phyloP scores from a whole-genome alignment of 1,140 invertebrate species.

The Ctenoplectra terminalis region DNA sequence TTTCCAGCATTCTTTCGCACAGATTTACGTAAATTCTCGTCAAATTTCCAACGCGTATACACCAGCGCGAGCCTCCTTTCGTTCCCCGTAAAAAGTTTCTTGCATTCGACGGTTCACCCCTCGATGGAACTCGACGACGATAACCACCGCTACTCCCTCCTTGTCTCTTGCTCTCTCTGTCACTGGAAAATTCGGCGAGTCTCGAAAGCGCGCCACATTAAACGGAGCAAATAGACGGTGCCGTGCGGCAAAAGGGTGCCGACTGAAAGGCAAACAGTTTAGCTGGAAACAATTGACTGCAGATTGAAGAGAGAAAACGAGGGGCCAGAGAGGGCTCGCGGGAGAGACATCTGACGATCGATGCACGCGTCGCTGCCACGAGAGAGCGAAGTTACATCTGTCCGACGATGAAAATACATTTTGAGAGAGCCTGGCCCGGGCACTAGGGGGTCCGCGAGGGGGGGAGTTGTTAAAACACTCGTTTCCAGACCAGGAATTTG shows the following conservation, averaged over 20 bases:
- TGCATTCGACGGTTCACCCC: constrained; percentile 18
- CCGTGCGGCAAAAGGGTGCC: constrained; percentile 79
- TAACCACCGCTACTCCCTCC: neutral
- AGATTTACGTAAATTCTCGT: neutral
- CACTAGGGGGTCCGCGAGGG: constrained; percentile 49
- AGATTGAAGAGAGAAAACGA: constrained; percentile 81
- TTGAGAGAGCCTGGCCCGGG: constrained; percentile 68
- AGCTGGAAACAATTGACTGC: constrained; percentile 84
- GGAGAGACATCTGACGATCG: constrained; percentile 79
- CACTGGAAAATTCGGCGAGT: constrained; percentile 72
- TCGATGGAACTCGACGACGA: constrained; percentile 8
- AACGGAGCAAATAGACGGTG: constrained; percentile 80
- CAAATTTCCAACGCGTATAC: neutral
- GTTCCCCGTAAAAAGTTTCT: constrained; percentile 8
- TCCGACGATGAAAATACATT: constrained; percentile 80
- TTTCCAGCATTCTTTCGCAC: neutral
- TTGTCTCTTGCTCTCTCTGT: neutral
- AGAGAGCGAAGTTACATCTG: constrained; percentile 75
- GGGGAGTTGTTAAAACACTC: constrained; percentile 70
- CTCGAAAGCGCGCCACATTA: constrained; percentile 76
- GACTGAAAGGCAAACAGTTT: constrained; percentile 84
- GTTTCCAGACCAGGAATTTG: constrained; percentile 72
- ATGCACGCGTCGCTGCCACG: constrained; percentile 77
- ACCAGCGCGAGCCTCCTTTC: neutral
- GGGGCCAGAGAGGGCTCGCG: constrained; percentile 38